phyloP scores from a whole-genome alignment of 2,888 invertebrate species.

The Tetramorium bicarinatum region DNA sequence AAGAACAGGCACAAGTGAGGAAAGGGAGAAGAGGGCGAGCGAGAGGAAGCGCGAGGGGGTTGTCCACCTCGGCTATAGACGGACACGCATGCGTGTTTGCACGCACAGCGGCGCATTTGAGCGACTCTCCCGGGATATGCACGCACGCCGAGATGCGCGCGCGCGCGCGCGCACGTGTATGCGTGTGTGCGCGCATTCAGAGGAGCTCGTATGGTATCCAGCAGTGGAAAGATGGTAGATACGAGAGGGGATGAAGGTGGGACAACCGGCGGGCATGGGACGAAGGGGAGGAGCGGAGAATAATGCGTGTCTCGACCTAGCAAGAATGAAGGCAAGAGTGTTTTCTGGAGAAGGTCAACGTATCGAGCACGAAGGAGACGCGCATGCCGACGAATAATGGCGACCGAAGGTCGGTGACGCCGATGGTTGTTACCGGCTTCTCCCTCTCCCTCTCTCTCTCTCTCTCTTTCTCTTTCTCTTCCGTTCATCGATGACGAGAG shows the following conservation, averaged over 20 bases:
- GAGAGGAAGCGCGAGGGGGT: conserved; percentile 23
- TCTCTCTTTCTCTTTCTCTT: conserved; percentile 23
- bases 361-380: conserved; percentile 70
- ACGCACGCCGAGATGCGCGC: conserved; percentile 28
- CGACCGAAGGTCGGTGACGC: conserved; percentile 67
- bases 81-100: conserved; percentile 72
- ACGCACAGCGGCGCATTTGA: conserved; percentile 71
- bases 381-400: conserved; percentile 69
- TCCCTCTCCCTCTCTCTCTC: conserved; percentile 15
- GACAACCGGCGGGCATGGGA: conserved; percentile 29
- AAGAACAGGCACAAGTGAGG: conserved; percentile 6
- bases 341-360: conserved; percentile 78
- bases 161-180: conserved; percentile 22
- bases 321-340: conserved; percentile 77
- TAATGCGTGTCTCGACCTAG: conserved; percentile 76
- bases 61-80: conserved; percentile 51
- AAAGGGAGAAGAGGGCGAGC: conserved; percentile 17
- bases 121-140: conserved; percentile 67
- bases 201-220: conserved; percentile 60
- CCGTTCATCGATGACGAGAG: conserved; percentile 9
- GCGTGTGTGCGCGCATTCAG: conserved; percentile 54
- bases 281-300: conserved; percentile 59
- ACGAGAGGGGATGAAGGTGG: conserved; percentile 16
- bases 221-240: conserved; percentile 41
- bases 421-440: conserved; percentile 28